Base-by-base conservation (phyloP, 2,797 vertebrate genomes). In the Salarias fasciatus region DNA sequence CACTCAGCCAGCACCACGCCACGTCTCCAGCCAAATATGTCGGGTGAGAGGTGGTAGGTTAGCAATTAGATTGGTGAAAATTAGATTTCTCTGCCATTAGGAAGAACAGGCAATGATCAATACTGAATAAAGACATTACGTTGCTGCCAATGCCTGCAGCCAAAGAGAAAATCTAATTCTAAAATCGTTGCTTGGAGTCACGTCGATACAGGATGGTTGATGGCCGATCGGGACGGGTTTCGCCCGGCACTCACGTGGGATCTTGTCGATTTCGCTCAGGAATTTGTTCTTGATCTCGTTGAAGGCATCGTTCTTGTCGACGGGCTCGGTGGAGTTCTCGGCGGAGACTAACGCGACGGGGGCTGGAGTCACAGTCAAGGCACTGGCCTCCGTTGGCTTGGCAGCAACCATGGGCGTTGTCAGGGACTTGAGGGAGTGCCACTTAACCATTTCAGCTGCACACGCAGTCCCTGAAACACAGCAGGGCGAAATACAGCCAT, bases 201-300 rank as follows among this genome's bases (percentile, higher is more conserved):
- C 75, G 41, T 84, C 57, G 53, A 63, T 84, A 48, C 8, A 41
- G 67, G 62, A 43, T 48, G 55, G 49, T 40, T 56, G 67, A 77
- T 43, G 56, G 50, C 42, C 60, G 70, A 79, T 80, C 11, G 0
- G 71, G 52, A 69, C 46, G 53, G 52, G 5, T 75, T 40, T 51
- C 46, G 43, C 15, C 6, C 6, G 48, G 4, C 69, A 95, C 96
- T 98, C 90, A 99, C 97, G 0, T 78, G 96, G 96, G 71, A 99
- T 96, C 87, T 95, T 97, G 80, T 95, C 94, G 71, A 99, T 95
- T 89, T 97, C 94, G 0, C 97, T 98, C 85, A 97, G 94, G 79
- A 99, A 95, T 84, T 97, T 96, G 72, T 96, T 95, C 84, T 94
- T 95, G 79, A 98, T 90, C 72, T 95, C 92, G 61, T 94, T 91